Base-by-base conservation (phyloP, 2,113 vertebrate genomes). In the Labeo rohita region DNA sequence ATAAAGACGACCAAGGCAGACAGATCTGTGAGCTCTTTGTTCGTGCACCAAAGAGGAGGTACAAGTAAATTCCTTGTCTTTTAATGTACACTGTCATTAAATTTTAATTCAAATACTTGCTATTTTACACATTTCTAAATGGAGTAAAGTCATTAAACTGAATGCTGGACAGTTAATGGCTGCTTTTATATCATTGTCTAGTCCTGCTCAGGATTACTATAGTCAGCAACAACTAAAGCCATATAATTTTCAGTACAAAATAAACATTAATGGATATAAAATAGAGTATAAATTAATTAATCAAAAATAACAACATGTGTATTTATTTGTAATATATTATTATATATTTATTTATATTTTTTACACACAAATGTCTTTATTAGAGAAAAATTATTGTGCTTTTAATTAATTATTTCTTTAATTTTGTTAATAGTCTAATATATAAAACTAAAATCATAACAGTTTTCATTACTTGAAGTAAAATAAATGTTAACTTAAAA, bases 21-120 rank as follows among this genome's bases (percentile, higher is more conserved):
- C 97, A 98, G 77, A 96, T 99, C 6, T 96, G 97, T 93, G 98
- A 99, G 79, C 93, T 97, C 80, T 99, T 99, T 91, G 96, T 97
- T 83, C 95, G 98, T 88, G 98, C 96, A 87, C 98, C 98, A 2
- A 99, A 99, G 90, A 95, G 98, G 93, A 97, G 98, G 98, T 99
- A 92, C 3, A 6, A 7, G 12, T 10, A 0, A 68, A 74, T 59
- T 52, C n/a, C 10, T 47, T 72, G 12, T 45, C 12, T 72, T 47
- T 72, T 52, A 78, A 23, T 49, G 0, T 15, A 23, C 45, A n/a
- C 6, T 28, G 45, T 12, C 2, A 45, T 28, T 28, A 28, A 28
- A 28, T 28, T 28, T 28, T 28, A 28, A 28, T 16, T 6, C 36
- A 72, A 72, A 72, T 45, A 72, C 68, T 18, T 70, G 16, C 36